phyloP scores from a whole-genome alignment of 2,797 vertebrate species.

The Pangasius sanitwongsei region DNA sequence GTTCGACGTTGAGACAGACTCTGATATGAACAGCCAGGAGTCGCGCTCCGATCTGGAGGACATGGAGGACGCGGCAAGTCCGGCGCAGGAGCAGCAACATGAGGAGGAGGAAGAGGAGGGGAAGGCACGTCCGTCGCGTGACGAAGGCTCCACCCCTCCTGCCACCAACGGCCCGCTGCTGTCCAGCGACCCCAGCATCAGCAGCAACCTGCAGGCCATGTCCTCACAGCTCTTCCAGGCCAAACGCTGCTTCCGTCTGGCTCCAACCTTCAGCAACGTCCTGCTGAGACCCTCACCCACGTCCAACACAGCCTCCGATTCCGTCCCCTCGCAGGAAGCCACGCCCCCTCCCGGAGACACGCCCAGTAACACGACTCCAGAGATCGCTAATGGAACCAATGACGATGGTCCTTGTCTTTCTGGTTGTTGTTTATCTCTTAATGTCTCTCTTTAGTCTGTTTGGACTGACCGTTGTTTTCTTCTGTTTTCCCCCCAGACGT shows the following conservation, averaged over 20 bases:
- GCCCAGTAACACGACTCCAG: conserved; percentile 51
- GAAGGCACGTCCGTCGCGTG: conserved; percentile 54
- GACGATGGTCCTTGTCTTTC: conserved; percentile 68
- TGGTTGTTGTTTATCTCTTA: not conserved
- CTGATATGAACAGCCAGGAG: conserved; percentile 98
- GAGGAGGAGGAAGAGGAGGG: conserved; percentile 57
- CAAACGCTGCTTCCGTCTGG: conserved; percentile 94
- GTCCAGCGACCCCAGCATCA: conserved; percentile 84
- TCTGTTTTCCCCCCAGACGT: conserved; percentile 69
- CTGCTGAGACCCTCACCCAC: conserved; percentile 78
- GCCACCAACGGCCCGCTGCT: conserved; percentile 79
- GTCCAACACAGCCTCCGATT: conserved; percentile 53
- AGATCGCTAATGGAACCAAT: conserved; percentile 76
- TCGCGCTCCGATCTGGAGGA: conserved; percentile 96
- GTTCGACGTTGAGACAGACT: conserved; percentile 94
- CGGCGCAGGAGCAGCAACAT: conserved; percentile 47
- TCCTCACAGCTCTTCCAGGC: conserved; percentile 95
- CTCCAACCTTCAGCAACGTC: conserved; percentile 94
- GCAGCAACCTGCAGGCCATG: conserved; percentile 97
- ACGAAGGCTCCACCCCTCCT: conserved; percentile 67
- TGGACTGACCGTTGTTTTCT: not conserved
- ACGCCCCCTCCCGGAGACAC: conserved; percentile 69
- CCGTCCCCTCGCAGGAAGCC: conserved; percentile 62
- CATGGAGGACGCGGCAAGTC: conserved; percentile 83
- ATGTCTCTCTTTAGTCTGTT: not conserved